A percentile compares a stretch with the other conserved stretches of the same genome.
Conservation (phyloP, 2,888 invertebrate genomes). For the Aplocera efformata region DNA sequence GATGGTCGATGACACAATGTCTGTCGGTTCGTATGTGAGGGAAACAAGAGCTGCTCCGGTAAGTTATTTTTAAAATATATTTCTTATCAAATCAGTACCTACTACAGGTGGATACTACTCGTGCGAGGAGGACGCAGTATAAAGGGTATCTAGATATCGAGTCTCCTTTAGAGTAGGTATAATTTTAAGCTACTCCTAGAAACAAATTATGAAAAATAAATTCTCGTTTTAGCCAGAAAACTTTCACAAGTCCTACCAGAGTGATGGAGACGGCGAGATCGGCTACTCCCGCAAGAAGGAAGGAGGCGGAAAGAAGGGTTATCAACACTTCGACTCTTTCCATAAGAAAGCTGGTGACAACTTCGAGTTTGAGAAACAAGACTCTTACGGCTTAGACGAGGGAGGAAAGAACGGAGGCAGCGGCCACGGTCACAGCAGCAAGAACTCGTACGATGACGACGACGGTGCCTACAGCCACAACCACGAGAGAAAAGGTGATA, state of each 20-base stretch:
- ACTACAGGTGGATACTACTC: too few species aligned
- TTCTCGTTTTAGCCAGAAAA: conserved; percentile 47
- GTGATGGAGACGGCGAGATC: conserved; percentile 82
- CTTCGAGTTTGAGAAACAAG: conserved; percentile 85
- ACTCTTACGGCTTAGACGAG: conserved; percentile 81
- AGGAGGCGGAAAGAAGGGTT: conserved; percentile 85
- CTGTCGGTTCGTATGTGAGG: conserved; percentile 79
- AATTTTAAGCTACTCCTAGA: too few species aligned
- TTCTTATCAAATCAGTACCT: too few species aligned
- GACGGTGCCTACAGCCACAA: conserved; percentile 65
- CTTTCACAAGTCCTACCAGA: conserved; percentile 81
- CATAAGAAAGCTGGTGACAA: conserved; percentile 87
- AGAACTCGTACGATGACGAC: conserved; percentile 36
- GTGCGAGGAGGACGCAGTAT: too few species aligned
- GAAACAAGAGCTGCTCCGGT: conserved; percentile 79
- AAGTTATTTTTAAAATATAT: conserved; percentile 30
- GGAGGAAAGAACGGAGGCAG: conserved; percentile 70
- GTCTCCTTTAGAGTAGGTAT: too few species aligned
- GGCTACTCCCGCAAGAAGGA: conserved; percentile 83
- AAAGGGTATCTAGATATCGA: too few species aligned
- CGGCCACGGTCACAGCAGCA: conserved; percentile 60
- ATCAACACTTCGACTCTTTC: conserved; percentile 86
- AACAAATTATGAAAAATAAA: background rate
- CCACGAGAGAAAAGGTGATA: conserved; percentile 61
- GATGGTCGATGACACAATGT: conserved; percentile 71